Percentiles rank a stretch among this genome's conserved stretches.
These are phyloP conservation scores for Phylloscopus whistleri DNA, from an alignment of 2,113 vertebrate species.

Conservation along the genomic window DNA sequence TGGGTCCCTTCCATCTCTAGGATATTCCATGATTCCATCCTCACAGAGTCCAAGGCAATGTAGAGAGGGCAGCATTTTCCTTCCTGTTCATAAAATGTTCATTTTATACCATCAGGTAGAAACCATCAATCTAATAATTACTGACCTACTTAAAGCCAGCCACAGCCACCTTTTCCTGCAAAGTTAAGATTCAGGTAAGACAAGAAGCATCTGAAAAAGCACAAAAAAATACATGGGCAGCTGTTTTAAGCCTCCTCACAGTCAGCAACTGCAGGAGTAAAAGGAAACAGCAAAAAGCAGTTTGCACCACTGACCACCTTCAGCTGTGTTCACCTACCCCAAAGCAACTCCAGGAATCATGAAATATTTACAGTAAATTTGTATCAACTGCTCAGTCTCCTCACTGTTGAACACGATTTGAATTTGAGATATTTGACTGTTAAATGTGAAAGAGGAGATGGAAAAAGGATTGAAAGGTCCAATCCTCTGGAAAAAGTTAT, in stretches of 20 bases:
- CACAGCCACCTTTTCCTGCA: neutral
- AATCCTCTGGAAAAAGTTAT: neutral
- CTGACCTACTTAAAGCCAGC: slow-evolving; percentile 24
- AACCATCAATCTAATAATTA: neutral
- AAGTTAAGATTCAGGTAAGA: neutral
- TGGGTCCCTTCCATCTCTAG: neutral
- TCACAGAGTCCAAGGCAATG: neutral
- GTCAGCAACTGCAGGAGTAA: neutral
- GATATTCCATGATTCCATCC: neutral
- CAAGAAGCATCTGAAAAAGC: neutral
- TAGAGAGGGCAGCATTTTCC: neutral
- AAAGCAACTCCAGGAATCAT: neutral
- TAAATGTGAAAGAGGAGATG: neutral
- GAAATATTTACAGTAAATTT: neutral
- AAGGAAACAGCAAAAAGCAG: neutral
- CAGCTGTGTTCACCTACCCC: neutral
- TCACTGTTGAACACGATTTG: neutral
- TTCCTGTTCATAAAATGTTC: neutral
- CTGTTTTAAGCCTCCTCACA: neutral
- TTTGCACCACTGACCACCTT: neutral
- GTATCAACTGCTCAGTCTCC: neutral
- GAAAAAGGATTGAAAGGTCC: neutral
- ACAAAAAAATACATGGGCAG: neutral
- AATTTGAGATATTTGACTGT: neutral
- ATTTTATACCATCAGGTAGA: neutral